Conservation (phyloP, 2,113 vertebrate genomes). For the Oenanthe melanoleuca region DNA sequence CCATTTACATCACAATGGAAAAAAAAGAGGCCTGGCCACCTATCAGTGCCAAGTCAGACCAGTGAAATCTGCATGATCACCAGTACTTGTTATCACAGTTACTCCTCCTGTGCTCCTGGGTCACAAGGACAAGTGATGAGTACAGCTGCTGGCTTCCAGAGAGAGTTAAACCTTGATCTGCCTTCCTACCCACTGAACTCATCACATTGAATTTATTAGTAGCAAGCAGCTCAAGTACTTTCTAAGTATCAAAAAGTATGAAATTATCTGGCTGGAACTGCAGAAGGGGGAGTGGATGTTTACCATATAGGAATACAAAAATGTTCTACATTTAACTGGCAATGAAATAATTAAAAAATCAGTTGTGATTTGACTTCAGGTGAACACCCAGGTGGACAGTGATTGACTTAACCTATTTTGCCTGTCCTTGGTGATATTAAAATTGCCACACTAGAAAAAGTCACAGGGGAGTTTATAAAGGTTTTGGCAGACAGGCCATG, state of each 20-base stretch:
- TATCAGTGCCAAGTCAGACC: neutral
- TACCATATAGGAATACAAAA: neutral
- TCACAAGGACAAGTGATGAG: neutral
- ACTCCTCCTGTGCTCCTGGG: neutral
- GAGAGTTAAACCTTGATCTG: neutral
- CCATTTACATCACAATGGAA: neutral
- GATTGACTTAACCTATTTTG: neutral
- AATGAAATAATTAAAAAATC: neutral
- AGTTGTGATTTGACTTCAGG: neutral
- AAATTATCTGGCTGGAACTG: neutral
- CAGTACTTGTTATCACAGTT: neutral
- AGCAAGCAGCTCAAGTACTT: neutral
- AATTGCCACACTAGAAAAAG: neutral
- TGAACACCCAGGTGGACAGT: neutral
- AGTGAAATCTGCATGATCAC: neutral
- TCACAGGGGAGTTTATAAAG: neutral
- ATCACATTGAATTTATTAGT: neutral
- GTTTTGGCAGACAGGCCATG: neutral
- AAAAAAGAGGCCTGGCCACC: neutral
- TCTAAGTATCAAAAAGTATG: neutral
- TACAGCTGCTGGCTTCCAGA: neutral
- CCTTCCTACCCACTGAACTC: neutral
- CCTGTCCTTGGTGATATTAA: neutral
- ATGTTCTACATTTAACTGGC: neutral
- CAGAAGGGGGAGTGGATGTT: fast-evolving